Conservation (phyloP, 2,888 invertebrate species). For the Pseudococcus longispinus region DNA sequence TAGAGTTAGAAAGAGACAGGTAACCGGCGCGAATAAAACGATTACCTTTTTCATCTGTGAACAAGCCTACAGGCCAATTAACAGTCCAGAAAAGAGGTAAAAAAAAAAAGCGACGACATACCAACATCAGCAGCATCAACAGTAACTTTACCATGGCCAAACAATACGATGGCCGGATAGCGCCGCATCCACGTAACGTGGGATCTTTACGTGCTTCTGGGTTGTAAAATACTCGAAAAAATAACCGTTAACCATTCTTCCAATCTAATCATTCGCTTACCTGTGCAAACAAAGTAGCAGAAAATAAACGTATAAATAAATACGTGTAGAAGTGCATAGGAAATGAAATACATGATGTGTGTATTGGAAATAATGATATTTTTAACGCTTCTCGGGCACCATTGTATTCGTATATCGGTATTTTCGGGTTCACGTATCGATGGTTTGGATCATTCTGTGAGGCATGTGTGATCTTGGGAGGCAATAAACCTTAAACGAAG, state of each 20-base stretch:
- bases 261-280: constrained; percentile 22
- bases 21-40: not conserved
- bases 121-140: not conserved
- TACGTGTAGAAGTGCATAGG: not conserved
- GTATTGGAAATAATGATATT: not conserved
- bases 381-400: not conserved
- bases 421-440: too few relatives aligned
- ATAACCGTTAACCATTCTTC: constrained; percentile 10
- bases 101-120: not conserved
- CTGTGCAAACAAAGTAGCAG: constrained; percentile 30
- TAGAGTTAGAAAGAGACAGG: not conserved
- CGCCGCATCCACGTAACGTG: not conserved
- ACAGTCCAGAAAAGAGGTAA: not conserved
- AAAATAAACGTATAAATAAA: not conserved
- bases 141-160: not conserved
- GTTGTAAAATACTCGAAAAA: not conserved
- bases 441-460: too few relatives aligned
- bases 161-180: not conserved
- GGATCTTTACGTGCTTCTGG: not conserved
- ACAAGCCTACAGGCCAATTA: not conserved
- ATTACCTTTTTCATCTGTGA: not conserved
- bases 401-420: not conserved
- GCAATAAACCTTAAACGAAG: too few relatives aligned
- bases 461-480: too few relatives aligned
- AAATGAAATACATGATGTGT: not conserved